Conservation (phyloP, 2,888 invertebrate genomes). For the Augochlorella aurata region DNA sequence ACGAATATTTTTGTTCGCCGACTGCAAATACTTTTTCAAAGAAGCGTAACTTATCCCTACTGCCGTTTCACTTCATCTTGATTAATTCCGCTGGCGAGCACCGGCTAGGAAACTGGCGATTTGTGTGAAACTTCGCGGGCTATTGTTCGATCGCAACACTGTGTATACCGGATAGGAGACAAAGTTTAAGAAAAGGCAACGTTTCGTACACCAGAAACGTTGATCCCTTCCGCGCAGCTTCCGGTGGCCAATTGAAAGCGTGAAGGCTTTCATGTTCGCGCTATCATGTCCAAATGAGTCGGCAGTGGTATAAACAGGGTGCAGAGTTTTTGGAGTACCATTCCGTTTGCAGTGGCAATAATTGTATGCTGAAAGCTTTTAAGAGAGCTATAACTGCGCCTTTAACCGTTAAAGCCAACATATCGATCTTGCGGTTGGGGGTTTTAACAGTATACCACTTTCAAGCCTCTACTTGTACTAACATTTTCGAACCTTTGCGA, state of each 20-base stretch:
- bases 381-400: constrained; percentile 56
- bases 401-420: constrained; percentile 55
- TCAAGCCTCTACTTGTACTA: neutral
- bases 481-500: neutral
- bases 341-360: constrained; percentile 45
- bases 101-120: neutral
- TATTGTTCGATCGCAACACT: neutral
- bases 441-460: constrained; percentile 47
- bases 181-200: neutral
- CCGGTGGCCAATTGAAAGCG: neutral
- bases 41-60: neutral
- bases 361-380: constrained; percentile 52
- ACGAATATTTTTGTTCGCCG: too few relatives aligned
- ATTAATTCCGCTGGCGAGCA: neutral
- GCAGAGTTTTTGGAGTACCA: constrained; percentile 30
- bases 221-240: neutral
- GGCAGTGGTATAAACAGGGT: constrained; percentile 19
- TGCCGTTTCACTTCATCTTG: neutral
- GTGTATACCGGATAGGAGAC: neutral
- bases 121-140: neutral
- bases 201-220: neutral
- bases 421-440: constrained; percentile 51
- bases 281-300: neutral
- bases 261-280: neutral
- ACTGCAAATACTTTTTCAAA: too few relatives aligned